phyloP scores from a whole-genome alignment of 1,140 invertebrate species.

The Metopolophium dirhodum region DNA sequence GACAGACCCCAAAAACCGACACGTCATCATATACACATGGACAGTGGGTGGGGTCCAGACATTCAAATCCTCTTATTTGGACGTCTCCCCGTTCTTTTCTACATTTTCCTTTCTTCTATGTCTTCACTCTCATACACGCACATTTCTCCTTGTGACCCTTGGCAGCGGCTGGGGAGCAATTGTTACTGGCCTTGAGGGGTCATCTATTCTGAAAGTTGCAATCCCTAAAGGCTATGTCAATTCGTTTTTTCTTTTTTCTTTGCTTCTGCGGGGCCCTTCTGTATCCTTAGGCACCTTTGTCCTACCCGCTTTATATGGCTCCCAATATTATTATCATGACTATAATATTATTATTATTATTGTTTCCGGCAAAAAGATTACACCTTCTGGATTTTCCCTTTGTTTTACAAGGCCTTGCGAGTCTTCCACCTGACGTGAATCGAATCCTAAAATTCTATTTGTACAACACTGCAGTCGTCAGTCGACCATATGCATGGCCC shows the following conservation, averaged over 20 bases:
- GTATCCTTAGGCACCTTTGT: constrained; percentile 50
- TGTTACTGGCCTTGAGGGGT: constrained; percentile 57
- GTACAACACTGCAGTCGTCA: neutral
- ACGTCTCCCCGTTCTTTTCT: constrained; percentile 54
- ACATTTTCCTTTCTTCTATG: constrained; percentile 54
- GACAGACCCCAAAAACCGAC: constrained; percentile 57
- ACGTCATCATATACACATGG: constrained; percentile 55
- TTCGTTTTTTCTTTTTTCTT: constrained; percentile 51
- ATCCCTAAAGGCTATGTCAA: constrained; percentile 57
- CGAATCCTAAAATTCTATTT: constrained; percentile 42
- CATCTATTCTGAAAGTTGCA: constrained; percentile 57
- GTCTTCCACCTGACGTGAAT: constrained; percentile 46
- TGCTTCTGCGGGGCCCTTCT: neutral
- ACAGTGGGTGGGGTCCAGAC: constrained; percentile 48
- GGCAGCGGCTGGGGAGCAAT: constrained; percentile 54
- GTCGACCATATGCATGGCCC: neutral
- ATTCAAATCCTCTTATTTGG: constrained; percentile 57
- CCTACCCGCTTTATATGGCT: constrained; percentile 40
- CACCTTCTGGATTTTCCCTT: constrained; percentile 51
- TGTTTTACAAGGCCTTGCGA: constrained; percentile 50
- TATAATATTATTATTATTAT: constrained; percentile 46
- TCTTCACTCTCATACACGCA: constrained; percentile 1
- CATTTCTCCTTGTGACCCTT: constrained; percentile 45
- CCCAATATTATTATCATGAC: constrained; percentile 23
- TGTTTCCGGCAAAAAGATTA: constrained; percentile 46